These are phyloP conservation scores for Anaspis maculata DNA, from an alignment of 2,888 invertebrate genomes.

Conservation along the genomic window DNA sequence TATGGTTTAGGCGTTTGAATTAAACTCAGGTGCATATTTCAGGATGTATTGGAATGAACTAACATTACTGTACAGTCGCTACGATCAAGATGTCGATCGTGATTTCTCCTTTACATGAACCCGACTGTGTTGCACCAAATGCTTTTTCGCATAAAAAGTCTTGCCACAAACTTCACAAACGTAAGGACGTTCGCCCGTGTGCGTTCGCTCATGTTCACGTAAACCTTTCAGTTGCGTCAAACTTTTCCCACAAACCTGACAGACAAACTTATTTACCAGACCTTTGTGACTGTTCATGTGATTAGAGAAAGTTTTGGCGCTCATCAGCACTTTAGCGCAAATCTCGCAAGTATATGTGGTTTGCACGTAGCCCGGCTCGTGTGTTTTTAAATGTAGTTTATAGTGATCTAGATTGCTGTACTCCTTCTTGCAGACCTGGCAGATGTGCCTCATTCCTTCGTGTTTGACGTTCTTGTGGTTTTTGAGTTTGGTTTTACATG, in stretches of 20 bases:
- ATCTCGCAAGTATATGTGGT: background rate
- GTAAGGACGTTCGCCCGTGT: background rate
- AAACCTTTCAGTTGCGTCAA: background rate
- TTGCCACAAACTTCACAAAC: slow-evolving; percentile 1
- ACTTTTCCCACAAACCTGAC: slow-evolving; percentile 1
- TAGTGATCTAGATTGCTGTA: background rate
- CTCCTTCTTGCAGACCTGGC: slow-evolving; percentile 4
- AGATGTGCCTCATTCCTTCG: slow-evolving; percentile 42
- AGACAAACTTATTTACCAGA: background rate
- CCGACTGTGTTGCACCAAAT: slow-evolving; percentile 20
- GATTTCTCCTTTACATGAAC: slow-evolving; percentile 53
- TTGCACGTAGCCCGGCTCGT: background rate
- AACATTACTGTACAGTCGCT: too few relatives aligned
- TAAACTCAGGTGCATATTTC: too few relatives aligned
- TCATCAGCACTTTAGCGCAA: background rate
- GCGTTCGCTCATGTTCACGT: background rate
- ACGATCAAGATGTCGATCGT: too few relatives aligned
- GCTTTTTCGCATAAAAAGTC: background rate
- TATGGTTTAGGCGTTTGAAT: too few relatives aligned
- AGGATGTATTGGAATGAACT: too few relatives aligned
- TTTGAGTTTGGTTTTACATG: slow-evolving; percentile 38
- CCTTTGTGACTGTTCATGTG: background rate
- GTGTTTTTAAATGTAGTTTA: background rate
- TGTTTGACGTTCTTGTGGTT: slow-evolving; percentile 48
- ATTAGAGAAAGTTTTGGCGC: background rate